These are phyloP conservation scores for Parapsyche elsis DNA, from an alignment of 1,140 invertebrate species.

Conservation along the genomic window DNA sequence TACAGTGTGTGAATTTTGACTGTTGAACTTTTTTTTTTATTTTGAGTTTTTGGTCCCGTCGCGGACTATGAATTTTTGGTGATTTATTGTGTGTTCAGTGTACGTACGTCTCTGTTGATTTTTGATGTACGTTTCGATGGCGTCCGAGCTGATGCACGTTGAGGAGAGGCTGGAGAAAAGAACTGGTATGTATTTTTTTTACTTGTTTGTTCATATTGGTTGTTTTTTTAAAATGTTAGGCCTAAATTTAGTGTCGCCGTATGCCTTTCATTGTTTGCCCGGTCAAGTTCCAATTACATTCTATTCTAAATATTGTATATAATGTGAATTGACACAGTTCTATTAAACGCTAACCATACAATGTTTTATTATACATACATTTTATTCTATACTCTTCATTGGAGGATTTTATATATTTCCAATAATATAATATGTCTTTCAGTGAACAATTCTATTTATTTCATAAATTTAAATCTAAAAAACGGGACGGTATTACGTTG, in stretches of 20 bases:
- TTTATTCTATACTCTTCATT: too few species aligned
- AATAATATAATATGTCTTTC: too few species aligned
- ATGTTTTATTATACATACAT: too few species aligned
- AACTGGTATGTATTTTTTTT: slow-evolving; percentile 42
- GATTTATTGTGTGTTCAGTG: too few species aligned
- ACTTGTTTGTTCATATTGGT: background rate
- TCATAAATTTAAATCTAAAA: too few species aligned
- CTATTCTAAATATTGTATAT: too few species aligned
- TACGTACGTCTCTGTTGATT: background rate
- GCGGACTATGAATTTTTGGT: background rate
- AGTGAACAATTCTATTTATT: too few species aligned
- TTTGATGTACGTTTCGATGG: slow-evolving; percentile 35
- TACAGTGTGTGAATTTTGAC: background rate
- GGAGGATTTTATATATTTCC: too few species aligned
- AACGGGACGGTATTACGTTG: too few species aligned
- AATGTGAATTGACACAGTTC: too few species aligned
- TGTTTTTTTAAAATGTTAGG: background rate
- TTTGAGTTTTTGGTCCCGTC: background rate
- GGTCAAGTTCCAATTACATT: too few species aligned
- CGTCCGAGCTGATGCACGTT: slow-evolving; percentile 44
- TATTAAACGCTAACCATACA: too few species aligned
- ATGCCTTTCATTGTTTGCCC: background rate
- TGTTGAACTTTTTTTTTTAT: background rate
- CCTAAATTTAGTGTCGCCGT: slow-evolving; percentile 2
- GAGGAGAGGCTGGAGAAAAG: slow-evolving; percentile 45